phyloP scores from a whole-genome alignment of 2,888 invertebrate genomes.

The Cataglyphis altisquamis region DNA sequence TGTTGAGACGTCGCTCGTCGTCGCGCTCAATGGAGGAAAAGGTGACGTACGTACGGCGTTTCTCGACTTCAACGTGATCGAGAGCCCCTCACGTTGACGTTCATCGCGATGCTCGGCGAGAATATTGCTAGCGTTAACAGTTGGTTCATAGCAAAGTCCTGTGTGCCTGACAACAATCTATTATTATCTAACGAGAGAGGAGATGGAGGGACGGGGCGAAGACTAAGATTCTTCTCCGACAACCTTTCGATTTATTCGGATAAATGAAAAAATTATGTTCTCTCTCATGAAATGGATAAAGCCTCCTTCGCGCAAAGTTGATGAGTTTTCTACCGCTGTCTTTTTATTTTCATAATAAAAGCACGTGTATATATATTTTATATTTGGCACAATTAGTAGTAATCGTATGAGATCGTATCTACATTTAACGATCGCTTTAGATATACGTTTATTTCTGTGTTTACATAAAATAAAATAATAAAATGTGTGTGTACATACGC shows the following conservation, averaged over 20 bases:
- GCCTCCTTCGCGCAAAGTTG: background rate
- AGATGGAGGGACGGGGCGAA: background rate
- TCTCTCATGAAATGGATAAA: background rate
- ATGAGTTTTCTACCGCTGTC: background rate
- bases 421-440: slow-evolving; percentile 7
- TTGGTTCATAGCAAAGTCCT: slow-evolving; percentile 58
- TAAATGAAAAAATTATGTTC: background rate
- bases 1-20: slow-evolving; percentile 60
- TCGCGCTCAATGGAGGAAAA: slow-evolving; percentile 60
- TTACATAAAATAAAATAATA: slow-evolving; percentile 33
- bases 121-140: slow-evolving; percentile 68
- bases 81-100: slow-evolving; percentile 76
- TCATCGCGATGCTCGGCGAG: slow-evolving; percentile 52
- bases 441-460: slow-evolving; percentile 23
- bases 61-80: slow-evolving; percentile 80
- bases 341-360: background rate
- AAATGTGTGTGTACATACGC: background rate
- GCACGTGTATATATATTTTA: background rate
- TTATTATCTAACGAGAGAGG: slow-evolving; percentile 20
- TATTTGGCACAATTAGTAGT: background rate
- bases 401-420: background rate
- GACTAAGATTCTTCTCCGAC: background rate
- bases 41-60: slow-evolving; percentile 59
- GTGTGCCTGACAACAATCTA: slow-evolving; percentile 26
- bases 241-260: background rate